A percentile compares a stretch with the other conserved stretches of the same genome.
Evolutionary conservation across 2,113 vertebrate species (phyloP).

Genomic region (Daubentonia madagascariensis): DNA sequence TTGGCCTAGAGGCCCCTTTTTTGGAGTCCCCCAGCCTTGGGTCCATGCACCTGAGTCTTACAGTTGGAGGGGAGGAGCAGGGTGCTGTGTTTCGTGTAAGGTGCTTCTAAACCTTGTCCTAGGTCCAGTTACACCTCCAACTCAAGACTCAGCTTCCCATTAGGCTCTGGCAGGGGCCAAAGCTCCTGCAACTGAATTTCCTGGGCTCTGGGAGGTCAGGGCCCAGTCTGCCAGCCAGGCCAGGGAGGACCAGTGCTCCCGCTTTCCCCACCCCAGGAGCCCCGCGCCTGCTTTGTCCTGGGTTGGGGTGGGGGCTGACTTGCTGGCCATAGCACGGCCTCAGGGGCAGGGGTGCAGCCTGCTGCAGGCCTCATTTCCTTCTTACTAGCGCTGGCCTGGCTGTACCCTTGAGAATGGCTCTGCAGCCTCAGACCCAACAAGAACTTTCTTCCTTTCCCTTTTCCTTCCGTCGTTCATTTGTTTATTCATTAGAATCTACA

Average conservation of each 20-base stretch:
- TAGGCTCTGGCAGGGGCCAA: not conserved
- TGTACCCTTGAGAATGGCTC: not conserved
- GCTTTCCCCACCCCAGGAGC: accelerated
- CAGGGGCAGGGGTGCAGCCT: not conserved
- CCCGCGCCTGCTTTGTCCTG: not conserved
- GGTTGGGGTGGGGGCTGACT: not conserved
- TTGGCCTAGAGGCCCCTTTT: not conserved
- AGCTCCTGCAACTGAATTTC: not conserved
- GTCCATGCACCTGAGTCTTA: not conserved
- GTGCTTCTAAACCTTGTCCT: not conserved
- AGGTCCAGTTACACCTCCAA: not conserved
- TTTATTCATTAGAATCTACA: not conserved
- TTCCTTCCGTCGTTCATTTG: too few species aligned
- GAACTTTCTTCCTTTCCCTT: not conserved
- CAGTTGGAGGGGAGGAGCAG: not conserved
- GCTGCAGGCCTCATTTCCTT: not conserved
- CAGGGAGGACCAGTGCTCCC: not conserved
- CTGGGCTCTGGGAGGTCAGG: not conserved
- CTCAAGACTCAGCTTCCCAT: not conserved
- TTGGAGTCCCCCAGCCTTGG: not conserved
- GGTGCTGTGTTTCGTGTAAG: not conserved
- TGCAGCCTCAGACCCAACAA: not conserved
- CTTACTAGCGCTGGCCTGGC: not conserved
- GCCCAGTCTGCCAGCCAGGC: not conserved
- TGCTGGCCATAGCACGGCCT: not conserved